Conservation (phyloP, 2,797 vertebrate genomes). For the Halcyon chelicuti region DNA sequence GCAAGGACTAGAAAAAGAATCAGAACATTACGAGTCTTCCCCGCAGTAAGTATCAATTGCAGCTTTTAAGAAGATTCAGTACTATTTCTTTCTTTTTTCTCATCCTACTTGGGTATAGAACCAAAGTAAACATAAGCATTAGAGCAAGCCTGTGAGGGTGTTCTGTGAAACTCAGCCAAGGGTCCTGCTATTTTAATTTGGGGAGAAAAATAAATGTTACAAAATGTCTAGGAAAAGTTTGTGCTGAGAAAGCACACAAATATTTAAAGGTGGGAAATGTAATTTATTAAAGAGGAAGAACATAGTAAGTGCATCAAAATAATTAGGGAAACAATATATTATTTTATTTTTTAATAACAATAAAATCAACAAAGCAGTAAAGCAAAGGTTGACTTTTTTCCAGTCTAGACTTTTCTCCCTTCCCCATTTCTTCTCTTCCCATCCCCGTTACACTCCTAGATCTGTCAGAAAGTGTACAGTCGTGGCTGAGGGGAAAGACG, state of each 20-base stretch:
- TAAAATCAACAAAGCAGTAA: not conserved
- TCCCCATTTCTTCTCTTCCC: not conserved
- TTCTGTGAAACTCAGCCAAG: slow-evolving; percentile 30
- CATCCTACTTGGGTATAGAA: slow-evolving; percentile 22
- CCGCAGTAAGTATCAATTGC: slow-evolving; percentile 51
- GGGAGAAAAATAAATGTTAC: slow-evolving; percentile 35
- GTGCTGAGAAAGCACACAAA: slow-evolving; percentile 31
- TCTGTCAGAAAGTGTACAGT: not conserved
- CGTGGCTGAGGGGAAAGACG: not conserved
- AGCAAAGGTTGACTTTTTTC: not conserved
- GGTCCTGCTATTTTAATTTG: slow-evolving; percentile 34
- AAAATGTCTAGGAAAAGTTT: slow-evolving; percentile 26
- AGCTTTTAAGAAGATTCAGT: slow-evolving; percentile 44
- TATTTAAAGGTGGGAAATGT: not conserved
- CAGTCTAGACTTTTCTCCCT: not conserved
- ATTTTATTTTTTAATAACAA: not conserved
- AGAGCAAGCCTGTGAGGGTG: slow-evolving; percentile 35
- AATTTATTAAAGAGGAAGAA: not conserved
- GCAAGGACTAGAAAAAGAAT: slow-evolving; percentile 58
- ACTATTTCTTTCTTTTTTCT: slow-evolving; percentile 34
- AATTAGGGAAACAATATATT: not conserved
- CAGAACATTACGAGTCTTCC: slow-evolving; percentile 40
- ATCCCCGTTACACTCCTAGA: not conserved
- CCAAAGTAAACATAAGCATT: slow-evolving; percentile 43
- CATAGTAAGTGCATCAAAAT: not conserved